Percentiles rank a stretch among this genome's conserved stretches.
These are phyloP conservation scores for Baronia brevicornis DNA, from an alignment of 2,888 invertebrate species.

Conservation along the genomic window DNA sequence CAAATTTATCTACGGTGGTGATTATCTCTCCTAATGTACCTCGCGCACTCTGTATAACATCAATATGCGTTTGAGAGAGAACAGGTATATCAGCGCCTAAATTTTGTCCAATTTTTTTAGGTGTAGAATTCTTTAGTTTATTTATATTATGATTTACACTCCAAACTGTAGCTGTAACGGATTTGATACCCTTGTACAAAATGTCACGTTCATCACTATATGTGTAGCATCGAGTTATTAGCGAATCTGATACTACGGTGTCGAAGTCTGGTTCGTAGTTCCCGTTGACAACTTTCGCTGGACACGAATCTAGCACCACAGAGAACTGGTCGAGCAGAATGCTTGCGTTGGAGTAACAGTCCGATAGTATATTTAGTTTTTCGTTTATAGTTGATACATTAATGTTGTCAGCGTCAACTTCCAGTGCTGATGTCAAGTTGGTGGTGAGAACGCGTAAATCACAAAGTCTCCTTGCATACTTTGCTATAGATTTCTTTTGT, in stretches of 20 bases:
- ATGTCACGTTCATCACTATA: conserved; percentile 56
- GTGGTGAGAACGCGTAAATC: conserved; percentile 71
- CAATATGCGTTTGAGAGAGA: conserved; percentile 52
- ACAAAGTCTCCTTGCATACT: conserved; percentile 73
- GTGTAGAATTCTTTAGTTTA: conserved; percentile 40
- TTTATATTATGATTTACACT: conserved; percentile 48
- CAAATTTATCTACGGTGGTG: conserved; percentile 34
- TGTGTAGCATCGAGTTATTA: conserved; percentile 51
- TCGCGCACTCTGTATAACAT: conserved; percentile 42
- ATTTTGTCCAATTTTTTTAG: conserved; percentile 39
- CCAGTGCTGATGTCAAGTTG: conserved; percentile 45
- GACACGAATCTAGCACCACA: conserved; percentile 76
- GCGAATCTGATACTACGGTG: conserved; percentile 45
- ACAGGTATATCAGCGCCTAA: conserved; percentile 23
- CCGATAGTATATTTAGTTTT: conserved; percentile 54
- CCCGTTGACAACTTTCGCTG: conserved; percentile 36
- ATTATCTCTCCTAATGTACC: conserved; percentile 38
- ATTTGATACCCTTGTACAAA: conserved; percentile 43
- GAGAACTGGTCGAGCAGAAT: conserved; percentile 81
- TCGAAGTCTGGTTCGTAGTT: conserved; percentile 54
- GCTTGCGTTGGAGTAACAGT: conserved; percentile 64
- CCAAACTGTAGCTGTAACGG: conserved; percentile 39
- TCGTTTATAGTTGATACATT: conserved; percentile 47
- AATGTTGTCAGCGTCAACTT: conserved; percentile 35
- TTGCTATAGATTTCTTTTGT: conserved; percentile 78